These are phyloP conservation scores for Ichneumoninae sp. DNA, from an alignment of 2,888 invertebrate genomes.

Conservation along the genomic window DNA sequence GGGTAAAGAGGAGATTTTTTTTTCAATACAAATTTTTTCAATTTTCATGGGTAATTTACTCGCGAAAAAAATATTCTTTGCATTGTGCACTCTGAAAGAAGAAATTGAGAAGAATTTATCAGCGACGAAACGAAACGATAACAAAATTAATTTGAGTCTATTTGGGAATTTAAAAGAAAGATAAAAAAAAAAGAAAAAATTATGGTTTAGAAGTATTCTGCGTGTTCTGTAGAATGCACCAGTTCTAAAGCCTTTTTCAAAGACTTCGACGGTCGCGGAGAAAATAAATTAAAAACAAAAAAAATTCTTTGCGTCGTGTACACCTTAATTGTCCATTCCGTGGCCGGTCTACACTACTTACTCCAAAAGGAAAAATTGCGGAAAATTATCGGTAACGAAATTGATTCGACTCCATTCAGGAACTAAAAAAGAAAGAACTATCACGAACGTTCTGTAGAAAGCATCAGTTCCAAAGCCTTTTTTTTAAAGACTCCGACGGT, in stretches of 20 bases:
- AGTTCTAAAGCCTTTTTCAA: neutral
- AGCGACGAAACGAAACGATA: neutral
- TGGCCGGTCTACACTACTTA: neutral
- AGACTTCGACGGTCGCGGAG: neutral
- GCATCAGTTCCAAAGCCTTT: neutral
- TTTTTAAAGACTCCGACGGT: neutral
- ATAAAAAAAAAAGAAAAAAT: too few relatives aligned
- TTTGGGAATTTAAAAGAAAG: neutral
- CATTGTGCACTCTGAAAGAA: neutral
- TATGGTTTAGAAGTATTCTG: neutral
- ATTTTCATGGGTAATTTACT: neutral
- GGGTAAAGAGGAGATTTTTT: slow-evolving; percentile 86
- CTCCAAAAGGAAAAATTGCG: slow-evolving; percentile 20
- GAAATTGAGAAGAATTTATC: slow-evolving; percentile 50
- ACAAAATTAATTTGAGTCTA: too few relatives aligned
- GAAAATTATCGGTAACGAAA: slow-evolving; percentile 32
- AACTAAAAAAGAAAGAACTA: slow-evolving; percentile 1
- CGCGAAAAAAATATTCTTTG: neutral
- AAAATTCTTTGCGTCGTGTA: too few relatives aligned
- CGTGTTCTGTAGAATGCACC: too few relatives aligned
- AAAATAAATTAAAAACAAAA: too few relatives aligned
- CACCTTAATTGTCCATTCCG: too few relatives aligned
- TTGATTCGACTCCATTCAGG: too few relatives aligned
- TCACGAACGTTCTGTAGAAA: neutral
- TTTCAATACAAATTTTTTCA: neutral